A percentile compares a stretch with the other conserved stretches of the same genome.
phyloP scores from a whole-genome alignment of 2,888 invertebrate species.

The Trichogramma evanescens region DNA sequence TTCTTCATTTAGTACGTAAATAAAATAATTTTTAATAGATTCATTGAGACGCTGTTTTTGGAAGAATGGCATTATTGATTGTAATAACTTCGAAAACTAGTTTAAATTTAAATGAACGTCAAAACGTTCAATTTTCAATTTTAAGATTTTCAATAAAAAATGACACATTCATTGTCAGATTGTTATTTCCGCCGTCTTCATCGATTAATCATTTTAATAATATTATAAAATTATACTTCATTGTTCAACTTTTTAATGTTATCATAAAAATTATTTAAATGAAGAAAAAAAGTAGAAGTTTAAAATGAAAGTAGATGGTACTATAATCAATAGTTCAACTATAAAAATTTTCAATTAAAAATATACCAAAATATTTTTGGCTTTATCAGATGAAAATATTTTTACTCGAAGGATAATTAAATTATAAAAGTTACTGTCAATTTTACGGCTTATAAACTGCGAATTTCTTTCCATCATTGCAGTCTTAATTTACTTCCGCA shows the following conservation, averaged over 20 bases:
- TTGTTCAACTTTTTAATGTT: slow-evolving; percentile 1
- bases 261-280: not conserved
- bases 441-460: too few relatives aligned
- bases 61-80: slow-evolving; percentile 9
- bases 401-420: too few relatives aligned
- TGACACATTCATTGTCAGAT: not conserved
- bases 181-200: too few relatives aligned
- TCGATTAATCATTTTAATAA: not conserved
- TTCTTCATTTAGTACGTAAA: too few relatives aligned
- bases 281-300: slow-evolving; percentile 10
- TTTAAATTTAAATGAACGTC: slow-evolving; percentile 18
- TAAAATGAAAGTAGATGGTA: not conserved
- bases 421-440: too few relatives aligned
- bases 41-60: not conserved
- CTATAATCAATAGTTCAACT: too few relatives aligned
- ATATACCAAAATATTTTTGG: not conserved
- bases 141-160: not conserved
- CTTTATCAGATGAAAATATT: not conserved
- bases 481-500: too few relatives aligned
- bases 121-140: slow-evolving; percentile 11
- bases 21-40: too few relatives aligned
- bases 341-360: too few relatives aligned
- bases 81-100: slow-evolving; percentile 18
- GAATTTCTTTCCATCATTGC: too few relatives aligned
- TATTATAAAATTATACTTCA: slow-evolving; percentile 7